phyloP scores from a whole-genome alignment of 2,888 invertebrate genomes.

The Pammene aurita region DNA sequence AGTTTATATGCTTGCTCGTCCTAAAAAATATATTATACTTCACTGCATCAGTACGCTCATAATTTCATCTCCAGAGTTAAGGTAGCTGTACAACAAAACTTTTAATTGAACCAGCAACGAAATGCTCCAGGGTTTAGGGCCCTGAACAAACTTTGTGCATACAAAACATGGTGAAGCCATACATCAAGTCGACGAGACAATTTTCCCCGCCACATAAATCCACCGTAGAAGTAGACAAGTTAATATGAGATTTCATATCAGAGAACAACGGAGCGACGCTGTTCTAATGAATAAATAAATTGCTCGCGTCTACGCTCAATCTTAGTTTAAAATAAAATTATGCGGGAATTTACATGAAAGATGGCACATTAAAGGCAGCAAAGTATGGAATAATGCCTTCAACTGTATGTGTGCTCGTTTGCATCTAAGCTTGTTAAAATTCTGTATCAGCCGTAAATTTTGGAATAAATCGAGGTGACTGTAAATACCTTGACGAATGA shows the following conservation, averaged over 20 bases:
- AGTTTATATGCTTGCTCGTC: too few species aligned
- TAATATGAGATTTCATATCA: conserved; percentile 71
- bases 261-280: conserved; percentile 37
- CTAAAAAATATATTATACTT: not conserved
- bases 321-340: conserved; percentile 43
- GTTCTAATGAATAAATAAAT: conserved; percentile 47
- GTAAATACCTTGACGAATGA: too few species aligned
- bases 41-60: not conserved
- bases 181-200: conserved; percentile 61
- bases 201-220: conserved; percentile 70
- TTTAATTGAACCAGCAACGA: conserved; percentile 20
- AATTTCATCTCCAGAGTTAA: conserved; percentile 10
- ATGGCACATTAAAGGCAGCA: conserved; percentile 28
- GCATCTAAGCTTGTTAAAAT: conserved; percentile 13
- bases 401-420: conserved; percentile 4
- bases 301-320: conserved; percentile 43
- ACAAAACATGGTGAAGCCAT: conserved; percentile 53
- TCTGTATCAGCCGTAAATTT: not conserved
- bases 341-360: conserved; percentile 38
- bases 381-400: conserved; percentile 17
- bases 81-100: conserved; percentile 29
- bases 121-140: conserved; percentile 31
- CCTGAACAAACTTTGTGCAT: conserved; percentile 40
- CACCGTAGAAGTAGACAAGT: conserved; percentile 66
- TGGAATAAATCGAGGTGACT: not conserved